Evolutionary conservation across 2,888 invertebrate genomes (phyloP).

Genomic region (Hylaea fasciaria): DNA sequence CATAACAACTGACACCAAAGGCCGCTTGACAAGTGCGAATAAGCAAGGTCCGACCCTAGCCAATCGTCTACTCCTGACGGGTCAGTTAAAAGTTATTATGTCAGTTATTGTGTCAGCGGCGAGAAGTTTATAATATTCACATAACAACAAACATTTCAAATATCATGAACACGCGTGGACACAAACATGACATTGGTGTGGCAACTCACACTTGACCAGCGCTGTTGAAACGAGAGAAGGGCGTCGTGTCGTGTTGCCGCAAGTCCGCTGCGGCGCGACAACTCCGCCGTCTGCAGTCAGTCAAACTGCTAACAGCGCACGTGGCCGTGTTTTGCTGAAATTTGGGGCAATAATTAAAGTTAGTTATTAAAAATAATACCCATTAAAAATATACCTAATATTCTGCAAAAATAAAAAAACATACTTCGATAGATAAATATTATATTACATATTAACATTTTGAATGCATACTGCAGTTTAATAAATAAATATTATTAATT

Average conservation of each 20-base stretch:
- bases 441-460: no score
- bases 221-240: slow-evolving; percentile 20
- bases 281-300: slow-evolving; percentile 15
- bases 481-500: no score
- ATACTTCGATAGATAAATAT: no score
- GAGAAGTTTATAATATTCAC: neutral
- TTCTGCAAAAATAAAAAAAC: neutral
- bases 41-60: no score
- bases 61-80: no score
- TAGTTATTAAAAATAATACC: neutral
- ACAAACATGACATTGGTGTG: slow-evolving; percentile 22
- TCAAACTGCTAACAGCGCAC: no score
- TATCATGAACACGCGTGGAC: neutral
- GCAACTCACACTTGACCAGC: slow-evolving; percentile 23
- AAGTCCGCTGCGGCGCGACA: slow-evolving; percentile 6
- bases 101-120: neutral
- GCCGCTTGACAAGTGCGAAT: no score
- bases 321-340: slow-evolving; percentile 4
- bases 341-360: neutral
- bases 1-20: no score
- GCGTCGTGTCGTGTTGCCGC: no score
- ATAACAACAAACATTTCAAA: neutral
- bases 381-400: no score
- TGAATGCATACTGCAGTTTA: neutral
- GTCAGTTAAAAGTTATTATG: no score